phyloP scores from a whole-genome alignment of 2,797 vertebrate genomes.

The Chiroxiphia lanceolata region DNA sequence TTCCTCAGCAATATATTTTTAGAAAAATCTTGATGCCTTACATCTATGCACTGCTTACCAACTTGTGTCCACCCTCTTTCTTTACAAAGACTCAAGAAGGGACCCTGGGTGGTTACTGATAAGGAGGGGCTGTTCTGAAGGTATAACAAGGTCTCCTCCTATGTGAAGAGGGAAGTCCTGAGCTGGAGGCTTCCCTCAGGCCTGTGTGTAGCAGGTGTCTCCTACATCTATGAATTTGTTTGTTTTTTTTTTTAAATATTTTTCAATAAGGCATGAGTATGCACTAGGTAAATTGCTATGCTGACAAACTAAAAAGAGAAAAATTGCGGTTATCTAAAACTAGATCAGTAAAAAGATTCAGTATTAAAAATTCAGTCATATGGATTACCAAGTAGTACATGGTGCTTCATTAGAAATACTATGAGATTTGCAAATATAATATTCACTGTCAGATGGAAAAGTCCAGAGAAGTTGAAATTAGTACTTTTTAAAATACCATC shows the following conservation, averaged over 20 bases:
- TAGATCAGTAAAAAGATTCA: not conserved
- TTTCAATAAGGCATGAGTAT: not conserved
- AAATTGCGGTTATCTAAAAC: not conserved
- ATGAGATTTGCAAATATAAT: not conserved
- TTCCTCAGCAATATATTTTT: not conserved
- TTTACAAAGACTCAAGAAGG: not conserved
- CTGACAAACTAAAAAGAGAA: not conserved
- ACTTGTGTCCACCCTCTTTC: not conserved
- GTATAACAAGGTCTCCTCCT: not conserved
- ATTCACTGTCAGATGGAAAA: not conserved
- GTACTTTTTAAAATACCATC: not conserved
- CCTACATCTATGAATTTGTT: not conserved
- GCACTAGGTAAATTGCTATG: not conserved
- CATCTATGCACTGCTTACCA: not conserved
- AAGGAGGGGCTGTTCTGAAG: not conserved
- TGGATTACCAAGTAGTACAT: not conserved
- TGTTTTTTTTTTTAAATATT: not conserved
- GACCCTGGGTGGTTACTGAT: too few relatives aligned
- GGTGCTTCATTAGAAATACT: not conserved
- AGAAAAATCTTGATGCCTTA: not conserved
- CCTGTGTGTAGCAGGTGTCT: not conserved
- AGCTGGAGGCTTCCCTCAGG: not conserved
- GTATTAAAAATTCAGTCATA: not conserved
- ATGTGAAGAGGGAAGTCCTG: not conserved
- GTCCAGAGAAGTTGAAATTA: not conserved